These are phyloP conservation scores for Tichodroma muraria DNA, from an alignment of 2,113 vertebrate species.

Conservation along the genomic window DNA sequence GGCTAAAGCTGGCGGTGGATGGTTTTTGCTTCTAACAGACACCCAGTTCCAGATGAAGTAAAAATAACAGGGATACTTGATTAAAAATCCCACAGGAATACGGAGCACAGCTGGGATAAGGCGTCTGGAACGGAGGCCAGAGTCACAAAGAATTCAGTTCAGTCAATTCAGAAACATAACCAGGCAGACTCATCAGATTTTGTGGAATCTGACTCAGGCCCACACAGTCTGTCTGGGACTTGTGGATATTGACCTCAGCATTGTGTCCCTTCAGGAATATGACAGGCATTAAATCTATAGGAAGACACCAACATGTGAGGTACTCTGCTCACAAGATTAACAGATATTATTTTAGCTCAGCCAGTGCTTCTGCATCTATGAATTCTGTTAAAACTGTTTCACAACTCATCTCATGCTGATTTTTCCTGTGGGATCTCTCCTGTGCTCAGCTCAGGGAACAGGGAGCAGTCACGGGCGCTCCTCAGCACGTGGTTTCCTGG, in stretches of 20 bases:
- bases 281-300: neutral
- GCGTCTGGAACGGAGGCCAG: neutral
- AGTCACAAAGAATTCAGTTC: neutral
- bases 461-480: accelerated
- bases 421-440: neutral
- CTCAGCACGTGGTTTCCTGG: neutral
- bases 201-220: neutral
- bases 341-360: neutral
- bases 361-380: neutral
- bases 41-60: neutral
- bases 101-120: neutral
- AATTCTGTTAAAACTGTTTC: neutral
- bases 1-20: accelerated
- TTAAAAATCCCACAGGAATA: neutral
- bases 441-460: neutral
- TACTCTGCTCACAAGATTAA: neutral
- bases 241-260: neutral
- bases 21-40: neutral
- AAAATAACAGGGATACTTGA: neutral
- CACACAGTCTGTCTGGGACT: neutral
- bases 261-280: accelerated
- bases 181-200: neutral
- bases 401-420: neutral
- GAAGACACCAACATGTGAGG: neutral
- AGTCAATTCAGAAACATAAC: neutral